Conservation (phyloP, 2,797 vertebrate genomes). For the Sebastiscus tertius region DNA sequence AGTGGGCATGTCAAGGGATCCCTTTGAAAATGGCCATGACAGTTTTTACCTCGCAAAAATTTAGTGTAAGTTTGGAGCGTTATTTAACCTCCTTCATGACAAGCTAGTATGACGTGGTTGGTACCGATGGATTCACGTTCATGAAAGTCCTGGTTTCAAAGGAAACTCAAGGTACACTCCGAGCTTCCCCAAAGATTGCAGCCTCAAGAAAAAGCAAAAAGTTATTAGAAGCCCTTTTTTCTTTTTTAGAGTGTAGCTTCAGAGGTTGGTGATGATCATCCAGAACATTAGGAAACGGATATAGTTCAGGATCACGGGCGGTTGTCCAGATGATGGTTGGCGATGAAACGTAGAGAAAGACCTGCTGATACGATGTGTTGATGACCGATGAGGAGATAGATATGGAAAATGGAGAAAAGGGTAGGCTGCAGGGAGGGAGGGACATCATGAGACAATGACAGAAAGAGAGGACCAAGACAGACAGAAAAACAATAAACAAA, state of each 20-base stretch:
- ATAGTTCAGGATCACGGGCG: neutral
- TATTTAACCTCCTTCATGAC: too few relatives aligned
- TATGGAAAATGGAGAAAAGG: neutral
- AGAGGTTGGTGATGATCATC: conserved; percentile 2
- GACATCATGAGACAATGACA: conserved; percentile 3
- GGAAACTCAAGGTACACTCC: neutral
- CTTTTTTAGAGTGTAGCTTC: conserved; percentile 55
- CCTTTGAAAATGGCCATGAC: too few relatives aligned
- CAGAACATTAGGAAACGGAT: neutral
- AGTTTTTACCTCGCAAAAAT: too few relatives aligned
- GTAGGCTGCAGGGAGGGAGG: neutral
- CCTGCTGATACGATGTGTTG: conserved; percentile 42
- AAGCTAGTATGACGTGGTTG: too few relatives aligned
- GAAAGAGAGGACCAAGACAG: neutral
- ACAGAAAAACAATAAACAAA: neutral
- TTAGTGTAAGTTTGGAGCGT: too few relatives aligned
- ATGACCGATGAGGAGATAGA: neutral
- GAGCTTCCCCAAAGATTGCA: neutral
- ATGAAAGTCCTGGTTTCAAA: neutral
- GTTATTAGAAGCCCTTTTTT: neutral
- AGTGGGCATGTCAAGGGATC: too few relatives aligned
- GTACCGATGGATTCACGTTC: neutral
- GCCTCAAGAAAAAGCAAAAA: neutral
- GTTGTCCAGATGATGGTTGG: conserved; percentile 22
- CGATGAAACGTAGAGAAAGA: conserved; percentile 60